These are phyloP conservation scores for Tarsius wallacei DNA, from an alignment of 2,797 vertebrate species.

Conservation along the genomic window DNA sequence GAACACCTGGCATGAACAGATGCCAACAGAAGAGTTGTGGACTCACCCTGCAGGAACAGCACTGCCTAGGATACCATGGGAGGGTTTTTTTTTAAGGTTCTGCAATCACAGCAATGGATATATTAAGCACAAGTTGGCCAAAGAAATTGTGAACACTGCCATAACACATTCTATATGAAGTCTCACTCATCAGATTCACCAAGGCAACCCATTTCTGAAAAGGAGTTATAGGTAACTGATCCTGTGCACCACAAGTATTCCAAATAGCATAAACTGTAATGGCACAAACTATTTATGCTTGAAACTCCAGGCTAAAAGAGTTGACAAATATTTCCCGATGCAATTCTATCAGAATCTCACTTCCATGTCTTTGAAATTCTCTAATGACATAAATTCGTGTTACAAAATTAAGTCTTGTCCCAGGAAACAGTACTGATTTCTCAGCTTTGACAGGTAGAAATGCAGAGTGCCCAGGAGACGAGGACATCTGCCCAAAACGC, in stretches of 20 bases:
- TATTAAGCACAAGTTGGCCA: constrained; percentile 26
- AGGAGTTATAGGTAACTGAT: neutral
- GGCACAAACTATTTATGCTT: constrained; percentile 14
- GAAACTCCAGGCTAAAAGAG: constrained; percentile 61
- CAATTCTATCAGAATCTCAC: constrained; percentile 42
- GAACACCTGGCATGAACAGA: neutral
- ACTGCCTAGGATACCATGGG: neutral
- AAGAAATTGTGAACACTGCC: constrained; percentile 5
- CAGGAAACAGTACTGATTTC: constrained; percentile 46
- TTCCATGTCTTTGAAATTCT: constrained; percentile 3
- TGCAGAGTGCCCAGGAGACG: constrained; percentile 31
- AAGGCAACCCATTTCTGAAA: constrained; percentile 30
- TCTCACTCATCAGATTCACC: constrained; percentile 7
- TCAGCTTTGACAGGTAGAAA: neutral
- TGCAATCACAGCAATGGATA: neutral
- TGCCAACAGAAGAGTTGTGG: neutral
- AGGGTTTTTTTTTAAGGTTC: neutral
- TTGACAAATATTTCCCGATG: constrained; percentile 8
- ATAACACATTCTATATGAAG: neutral
- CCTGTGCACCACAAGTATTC: constrained; percentile 19
- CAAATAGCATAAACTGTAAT: constrained; percentile 33
- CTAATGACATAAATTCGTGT: constrained; percentile 33
- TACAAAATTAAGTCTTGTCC: constrained; percentile 27
- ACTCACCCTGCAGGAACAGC: neutral
- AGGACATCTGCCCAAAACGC: neutral